Base-by-base conservation (phyloP, 2,113 vertebrate species). In the Ictidomys tridecemlineatus region DNA sequence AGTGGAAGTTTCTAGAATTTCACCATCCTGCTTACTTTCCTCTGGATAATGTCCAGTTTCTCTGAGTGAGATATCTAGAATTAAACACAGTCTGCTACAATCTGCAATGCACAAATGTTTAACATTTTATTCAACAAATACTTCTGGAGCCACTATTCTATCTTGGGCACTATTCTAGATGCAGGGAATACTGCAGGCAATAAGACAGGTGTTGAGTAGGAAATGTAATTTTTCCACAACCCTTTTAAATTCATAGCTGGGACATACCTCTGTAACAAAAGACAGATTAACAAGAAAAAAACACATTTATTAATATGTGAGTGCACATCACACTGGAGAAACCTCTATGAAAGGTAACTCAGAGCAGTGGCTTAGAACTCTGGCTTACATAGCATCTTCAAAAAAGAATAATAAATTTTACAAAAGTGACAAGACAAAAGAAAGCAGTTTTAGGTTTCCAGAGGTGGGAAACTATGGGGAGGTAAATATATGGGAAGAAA, bases 1-100 rank as follows among this genome's bases (percentile, higher is more conserved):
- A 10, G 45, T 80, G 22, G 28, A 80, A n/a, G 42, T 74, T 94
- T 85, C 80, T 85, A 45, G 70, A 93, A 82, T 93, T 22, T 90
- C 16, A 14, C 37, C 30, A 53, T 95, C 72, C 56, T 74, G 39
- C n/a, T 84, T 77, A 18, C 45, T 78, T 2, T 80, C 8, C 45
- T 20, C 65, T 91, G 48, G 70, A 63, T 76, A 65, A 88, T 2
- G 0, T 76, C 80, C 58, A 91, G 16, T 63, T n/a, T 67, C 79
- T 92, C n/a, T 78, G 77, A 92, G 53, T 24, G 67, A 80, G 34
- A 37, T 58, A 28, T 32, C 58, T 73, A 82, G 72, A 87, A 91
- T 76, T 93, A 73, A 92, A 39, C 22, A 37, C n/a, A 67, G 4
- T 56, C 30, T 56, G 11, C 42, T 34, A 8, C 32, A 18, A 39